These are phyloP conservation scores for Thunnus albacares DNA, from an alignment of 2,797 vertebrate genomes.

Conservation along the genomic window DNA sequence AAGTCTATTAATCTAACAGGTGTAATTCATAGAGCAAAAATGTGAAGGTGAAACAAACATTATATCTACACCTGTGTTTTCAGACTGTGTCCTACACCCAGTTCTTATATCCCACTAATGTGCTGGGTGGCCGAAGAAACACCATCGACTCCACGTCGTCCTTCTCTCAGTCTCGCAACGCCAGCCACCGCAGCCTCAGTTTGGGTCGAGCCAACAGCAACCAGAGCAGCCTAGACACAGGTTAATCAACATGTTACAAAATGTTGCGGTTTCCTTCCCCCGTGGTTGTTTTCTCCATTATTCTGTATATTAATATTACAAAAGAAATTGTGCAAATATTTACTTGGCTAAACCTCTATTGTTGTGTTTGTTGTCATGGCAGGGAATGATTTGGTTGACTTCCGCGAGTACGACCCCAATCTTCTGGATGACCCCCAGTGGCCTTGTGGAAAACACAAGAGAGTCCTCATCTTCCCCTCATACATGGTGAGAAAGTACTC, in stretches of 20 bases:
- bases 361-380: constrained; percentile 49
- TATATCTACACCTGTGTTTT: constrained; percentile 34
- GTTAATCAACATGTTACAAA: constrained; percentile 72
- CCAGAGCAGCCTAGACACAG: constrained; percentile 97
- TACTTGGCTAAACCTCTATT: constrained; percentile 15
- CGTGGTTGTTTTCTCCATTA: too few relatives aligned
- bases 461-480: constrained; percentile 98
- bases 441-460: constrained; percentile 99
- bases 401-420: constrained; percentile 96
- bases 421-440: constrained; percentile 99
- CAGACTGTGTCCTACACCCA: constrained; percentile 99
- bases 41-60: neutral
- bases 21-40: neutral
- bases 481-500: constrained; percentile 94
- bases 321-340: neutral
- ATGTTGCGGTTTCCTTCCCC: neutral
- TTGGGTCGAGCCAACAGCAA: constrained; percentile 95
- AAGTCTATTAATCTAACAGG: neutral
- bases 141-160: constrained; percentile 98
- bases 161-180: constrained; percentile 94
- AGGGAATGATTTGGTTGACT: constrained; percentile 96
- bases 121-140: constrained; percentile 93
- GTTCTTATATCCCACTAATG: constrained; percentile 96
- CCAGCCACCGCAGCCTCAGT: constrained; percentile 97
- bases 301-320: neutral